Evolutionary conservation across 2,888 invertebrate genomes (phyloP).

Genomic region (Monoplex corrugatus): DNA sequence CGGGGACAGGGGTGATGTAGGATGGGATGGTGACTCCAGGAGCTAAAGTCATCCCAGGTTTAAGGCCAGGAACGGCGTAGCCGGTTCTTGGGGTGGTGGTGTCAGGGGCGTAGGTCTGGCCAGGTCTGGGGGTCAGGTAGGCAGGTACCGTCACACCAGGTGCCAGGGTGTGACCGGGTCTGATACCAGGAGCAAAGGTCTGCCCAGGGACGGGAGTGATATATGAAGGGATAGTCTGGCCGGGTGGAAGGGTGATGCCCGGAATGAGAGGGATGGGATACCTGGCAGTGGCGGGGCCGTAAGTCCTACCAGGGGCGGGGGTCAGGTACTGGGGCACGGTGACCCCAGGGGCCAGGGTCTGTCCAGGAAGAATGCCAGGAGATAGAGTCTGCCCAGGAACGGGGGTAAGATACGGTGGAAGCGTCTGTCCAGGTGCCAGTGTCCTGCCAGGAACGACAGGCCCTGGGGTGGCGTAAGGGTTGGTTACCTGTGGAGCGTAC

Average conservation of each 20-base stretch:
- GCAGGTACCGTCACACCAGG: conserved; percentile 57
- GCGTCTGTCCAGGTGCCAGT: conserved; percentile 57
- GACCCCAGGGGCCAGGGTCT: conserved; percentile 62
- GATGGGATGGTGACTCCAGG: conserved; percentile 59
- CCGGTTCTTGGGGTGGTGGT: conserved; percentile 39
- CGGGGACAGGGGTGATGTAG: conserved; percentile 61
- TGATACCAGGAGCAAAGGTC: conserved; percentile 55
- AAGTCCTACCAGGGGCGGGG: conserved; percentile 62
- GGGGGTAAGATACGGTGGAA: conserved; percentile 57
- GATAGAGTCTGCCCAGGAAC: conserved; percentile 61
- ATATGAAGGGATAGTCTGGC: conserved; percentile 58
- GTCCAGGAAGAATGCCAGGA: conserved; percentile 59
- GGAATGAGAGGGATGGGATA: conserved; percentile 62
- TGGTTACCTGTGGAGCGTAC: conserved; percentile 41
- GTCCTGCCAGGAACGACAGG: conserved; percentile 15
- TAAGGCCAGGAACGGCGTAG: conserved; percentile 53
- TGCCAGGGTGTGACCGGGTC: conserved; percentile 61
- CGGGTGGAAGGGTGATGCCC: conserved; percentile 49
- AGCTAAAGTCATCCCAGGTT: not conserved
- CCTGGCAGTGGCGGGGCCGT: conserved; percentile 60
- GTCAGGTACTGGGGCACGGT: conserved; percentile 59
- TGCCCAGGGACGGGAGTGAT: conserved; percentile 57
- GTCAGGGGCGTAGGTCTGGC: conserved; percentile 59
- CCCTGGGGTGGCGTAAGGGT: conserved; percentile 46
- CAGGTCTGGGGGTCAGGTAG: conserved; percentile 63